Evolutionary conservation across 2,888 invertebrate genomes (phyloP), one percentile per base, ranked within the genome.

Genomic region (Cenopis cana): DNA sequence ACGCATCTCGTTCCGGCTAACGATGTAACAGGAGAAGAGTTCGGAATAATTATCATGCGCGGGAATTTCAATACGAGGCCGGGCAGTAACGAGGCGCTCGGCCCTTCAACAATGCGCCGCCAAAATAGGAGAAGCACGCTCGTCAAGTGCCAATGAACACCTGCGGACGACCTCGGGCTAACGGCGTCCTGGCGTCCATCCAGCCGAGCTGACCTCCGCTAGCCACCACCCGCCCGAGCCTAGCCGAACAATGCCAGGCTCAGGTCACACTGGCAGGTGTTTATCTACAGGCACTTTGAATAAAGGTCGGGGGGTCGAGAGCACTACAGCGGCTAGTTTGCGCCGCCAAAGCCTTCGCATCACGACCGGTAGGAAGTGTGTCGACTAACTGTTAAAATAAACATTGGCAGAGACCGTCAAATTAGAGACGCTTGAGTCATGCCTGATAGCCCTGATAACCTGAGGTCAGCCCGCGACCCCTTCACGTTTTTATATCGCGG

Each of bases 241-340:
- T 14, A 29, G 5, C 11, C 17, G 54, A 61, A 71, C 75, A 77
- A 68, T 64, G 52, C 73, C 69, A 59, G 77, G 88, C 73, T 85
- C 88, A 77, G 72, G 68, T 49, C 71, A 76, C 67, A 73, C 75
- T 87, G 89, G 90, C 79, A 78, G 76, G 81, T 80, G 75, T 75
- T 71, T 80, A 85, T 83, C 83, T 82, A 62, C 61, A 69, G 81
- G 82, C 81, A 84, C 81, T 87, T 87, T 87, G 88, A 89, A 90
- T 89, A 90, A 89, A 91, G 91, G 91, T 91, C 89, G 89, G 73
- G 85, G 79, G 91, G 92, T 92, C 91, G 89, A 82, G 85, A 87
- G 84, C 86, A 86, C 79, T 82, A 82, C 85, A 81, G 82, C 85
- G 85, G 87, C 86, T 86, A 89, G 88, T 85, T 85, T 82, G 84